phyloP scores from a whole-genome alignment of 2,113 vertebrate species.

The Carollia perspicillata region DNA sequence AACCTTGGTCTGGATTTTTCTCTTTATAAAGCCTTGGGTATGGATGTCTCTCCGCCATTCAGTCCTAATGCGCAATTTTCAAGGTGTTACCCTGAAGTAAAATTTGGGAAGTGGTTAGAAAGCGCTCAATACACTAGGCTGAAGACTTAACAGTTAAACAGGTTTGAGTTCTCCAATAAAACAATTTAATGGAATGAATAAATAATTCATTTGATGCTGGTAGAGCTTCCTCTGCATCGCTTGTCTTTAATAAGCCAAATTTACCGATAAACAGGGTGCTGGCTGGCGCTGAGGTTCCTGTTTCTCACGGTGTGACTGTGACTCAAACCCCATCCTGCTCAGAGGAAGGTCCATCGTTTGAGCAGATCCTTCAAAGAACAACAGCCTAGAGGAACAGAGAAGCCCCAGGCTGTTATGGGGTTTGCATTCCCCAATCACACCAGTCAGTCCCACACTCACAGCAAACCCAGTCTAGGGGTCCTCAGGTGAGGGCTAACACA shows the following conservation, averaged over 20 bases:
- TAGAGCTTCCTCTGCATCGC: constrained; percentile 57
- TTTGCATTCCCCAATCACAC: not conserved
- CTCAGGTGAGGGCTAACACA: not conserved
- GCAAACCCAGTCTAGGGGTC: not conserved
- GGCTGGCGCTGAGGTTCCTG: constrained; percentile 51
- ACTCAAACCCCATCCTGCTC: constrained; percentile 54
- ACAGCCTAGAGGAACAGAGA: not conserved
- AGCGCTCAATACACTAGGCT: not conserved
- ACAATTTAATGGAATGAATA: constrained; percentile 58
- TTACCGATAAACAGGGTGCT: constrained; percentile 63
- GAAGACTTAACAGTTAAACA: constrained; percentile 60
- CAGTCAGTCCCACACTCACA: not conserved
- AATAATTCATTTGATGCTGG: constrained; percentile 72
- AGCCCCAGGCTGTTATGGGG: not conserved
- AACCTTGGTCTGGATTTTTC: constrained; percentile 41
- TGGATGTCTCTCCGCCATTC: not conserved
- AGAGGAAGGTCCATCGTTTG: constrained; percentile 63
- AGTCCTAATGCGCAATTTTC: not conserved
- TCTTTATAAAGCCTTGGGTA: not conserved
- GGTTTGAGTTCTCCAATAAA: constrained; percentile 45
- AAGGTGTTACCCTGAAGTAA: not conserved
- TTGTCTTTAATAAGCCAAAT: constrained; percentile 75
- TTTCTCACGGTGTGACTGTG: constrained; percentile 55
- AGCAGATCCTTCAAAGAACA: constrained; percentile 49
- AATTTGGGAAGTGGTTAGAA: not conserved